Percentiles rank a stretch among this genome's conserved stretches.
These are phyloP conservation scores for Tinea trinotella DNA, from an alignment of 2,888 invertebrate species.

Conservation along the genomic window DNA sequence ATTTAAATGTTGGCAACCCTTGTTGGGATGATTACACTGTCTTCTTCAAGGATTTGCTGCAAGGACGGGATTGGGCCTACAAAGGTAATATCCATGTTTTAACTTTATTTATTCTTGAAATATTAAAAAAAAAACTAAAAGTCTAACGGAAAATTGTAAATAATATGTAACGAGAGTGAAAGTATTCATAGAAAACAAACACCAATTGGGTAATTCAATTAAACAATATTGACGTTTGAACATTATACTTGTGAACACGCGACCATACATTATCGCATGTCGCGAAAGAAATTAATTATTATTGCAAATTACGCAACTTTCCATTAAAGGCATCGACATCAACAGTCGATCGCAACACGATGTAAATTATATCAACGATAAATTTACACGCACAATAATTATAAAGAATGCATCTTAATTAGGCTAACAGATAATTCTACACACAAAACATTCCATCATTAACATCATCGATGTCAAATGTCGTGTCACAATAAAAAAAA, in stretches of 20 bases:
- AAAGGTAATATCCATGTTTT: constrained; percentile 48
- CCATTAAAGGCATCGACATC: constrained; percentile 24
- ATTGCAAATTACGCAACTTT: constrained; percentile 21
- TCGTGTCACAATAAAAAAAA: no score
- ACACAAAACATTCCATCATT: no score
- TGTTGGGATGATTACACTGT: constrained; percentile 59
- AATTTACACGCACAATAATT: constrained; percentile 12
- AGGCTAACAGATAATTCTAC: no score
- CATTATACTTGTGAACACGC: constrained; percentile 8
- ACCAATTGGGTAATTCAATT: no score
- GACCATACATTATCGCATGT: not conserved
- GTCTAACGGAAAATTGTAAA: no score
- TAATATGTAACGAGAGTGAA: no score
- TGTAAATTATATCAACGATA: constrained; percentile 22
- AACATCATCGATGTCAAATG: no score
- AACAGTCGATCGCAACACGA: constrained; percentile 24
- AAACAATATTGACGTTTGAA: not conserved
- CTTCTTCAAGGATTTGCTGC: constrained; percentile 52
- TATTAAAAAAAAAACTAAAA: not conserved
- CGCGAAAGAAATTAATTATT: constrained; percentile 9
- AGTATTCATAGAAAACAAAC: no score
- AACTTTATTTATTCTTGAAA: not conserved
- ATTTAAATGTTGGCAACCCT: constrained; percentile 44
- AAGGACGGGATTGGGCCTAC: constrained; percentile 65
- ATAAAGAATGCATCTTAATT: no score